These are phyloP conservation scores for Naja naja DNA, from an alignment of 2,113 vertebrate genomes.

Conservation along the genomic window DNA sequence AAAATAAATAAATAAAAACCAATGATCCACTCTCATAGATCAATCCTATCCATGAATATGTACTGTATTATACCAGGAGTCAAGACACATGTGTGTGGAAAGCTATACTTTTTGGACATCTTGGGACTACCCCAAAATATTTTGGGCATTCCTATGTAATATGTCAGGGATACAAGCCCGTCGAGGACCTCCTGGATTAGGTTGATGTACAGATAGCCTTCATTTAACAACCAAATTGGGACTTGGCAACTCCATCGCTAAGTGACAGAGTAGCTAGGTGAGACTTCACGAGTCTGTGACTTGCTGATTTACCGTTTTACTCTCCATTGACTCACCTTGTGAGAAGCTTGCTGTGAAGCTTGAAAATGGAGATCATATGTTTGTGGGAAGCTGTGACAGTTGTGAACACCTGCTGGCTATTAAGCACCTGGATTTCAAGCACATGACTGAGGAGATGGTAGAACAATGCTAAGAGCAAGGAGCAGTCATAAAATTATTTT, in stretches of 20 bases:
- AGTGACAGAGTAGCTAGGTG: neutral
- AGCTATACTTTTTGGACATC: neutral
- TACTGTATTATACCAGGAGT: neutral
- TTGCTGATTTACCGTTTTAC: neutral
- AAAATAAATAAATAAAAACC: neutral
- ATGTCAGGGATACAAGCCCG: neutral
- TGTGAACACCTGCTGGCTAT: neutral
- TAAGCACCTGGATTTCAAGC: neutral
- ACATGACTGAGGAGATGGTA: neutral
- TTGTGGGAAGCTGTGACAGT: neutral
- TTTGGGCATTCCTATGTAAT: neutral
- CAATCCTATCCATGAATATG: neutral
- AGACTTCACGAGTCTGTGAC: neutral
- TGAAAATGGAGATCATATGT: neutral
- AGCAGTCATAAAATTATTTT: neutral
- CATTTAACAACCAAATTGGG: too few relatives aligned
- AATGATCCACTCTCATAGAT: neutral
- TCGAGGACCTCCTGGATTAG: neutral
- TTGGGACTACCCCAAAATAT: neutral
- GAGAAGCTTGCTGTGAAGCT: neutral
- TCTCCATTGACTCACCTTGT: neutral
- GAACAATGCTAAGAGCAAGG: neutral
- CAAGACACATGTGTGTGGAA: neutral
- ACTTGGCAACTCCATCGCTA: neutral
- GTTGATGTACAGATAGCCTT: neutral